Conservation (phyloP, 2,797 vertebrate genomes). For the Austrolebias charrua region DNA sequence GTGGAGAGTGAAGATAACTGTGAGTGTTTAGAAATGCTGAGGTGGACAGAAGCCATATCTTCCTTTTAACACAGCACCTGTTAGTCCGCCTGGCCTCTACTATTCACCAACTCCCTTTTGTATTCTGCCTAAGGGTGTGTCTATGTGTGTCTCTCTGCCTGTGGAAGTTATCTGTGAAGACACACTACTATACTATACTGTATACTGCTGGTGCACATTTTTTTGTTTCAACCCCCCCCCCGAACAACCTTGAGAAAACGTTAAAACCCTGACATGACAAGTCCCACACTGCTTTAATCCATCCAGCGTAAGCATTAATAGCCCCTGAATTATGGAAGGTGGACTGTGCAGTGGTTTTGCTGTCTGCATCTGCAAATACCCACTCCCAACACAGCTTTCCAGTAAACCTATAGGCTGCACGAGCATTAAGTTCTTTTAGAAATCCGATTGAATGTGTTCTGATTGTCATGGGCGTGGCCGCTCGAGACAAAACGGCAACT, state of each 20-base stretch:
- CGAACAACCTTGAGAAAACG: slow-evolving; percentile 23
- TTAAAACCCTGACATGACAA: slow-evolving; percentile 46
- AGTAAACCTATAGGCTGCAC: slow-evolving; percentile 12
- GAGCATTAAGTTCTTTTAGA: slow-evolving; percentile 4
- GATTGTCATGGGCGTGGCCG: slow-evolving; percentile 4
- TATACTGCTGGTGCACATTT: slow-evolving; percentile 31
- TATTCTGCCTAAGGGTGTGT: slow-evolving; percentile 42
- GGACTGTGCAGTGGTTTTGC: slow-evolving; percentile 23
- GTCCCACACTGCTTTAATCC: slow-evolving; percentile 58
- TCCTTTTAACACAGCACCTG: slow-evolving; percentile 71
- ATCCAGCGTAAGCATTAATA: slow-evolving; percentile 50
- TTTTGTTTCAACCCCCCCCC: slow-evolving; percentile 46
- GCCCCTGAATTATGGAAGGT: slow-evolving; percentile 41
- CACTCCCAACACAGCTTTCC: background rate
- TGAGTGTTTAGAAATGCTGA: slow-evolving; percentile 76
- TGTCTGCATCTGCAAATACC: slow-evolving; percentile 9
- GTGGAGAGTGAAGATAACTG: slow-evolving; percentile 67
- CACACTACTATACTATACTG: slow-evolving; percentile 29
- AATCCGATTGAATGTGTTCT: slow-evolving; percentile 3
- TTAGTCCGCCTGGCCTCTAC: slow-evolving; percentile 53
- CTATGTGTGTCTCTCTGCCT: slow-evolving; percentile 24
- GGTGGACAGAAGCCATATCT: slow-evolving; percentile 79
- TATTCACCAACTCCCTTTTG: slow-evolving; percentile 66
- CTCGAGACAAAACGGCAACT: slow-evolving; percentile 6
- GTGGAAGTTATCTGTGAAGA: slow-evolving; percentile 12